These are phyloP conservation scores for Drosophila koepferae DNA, from an alignment of 2,888 invertebrate species.

Conservation along the genomic window DNA sequence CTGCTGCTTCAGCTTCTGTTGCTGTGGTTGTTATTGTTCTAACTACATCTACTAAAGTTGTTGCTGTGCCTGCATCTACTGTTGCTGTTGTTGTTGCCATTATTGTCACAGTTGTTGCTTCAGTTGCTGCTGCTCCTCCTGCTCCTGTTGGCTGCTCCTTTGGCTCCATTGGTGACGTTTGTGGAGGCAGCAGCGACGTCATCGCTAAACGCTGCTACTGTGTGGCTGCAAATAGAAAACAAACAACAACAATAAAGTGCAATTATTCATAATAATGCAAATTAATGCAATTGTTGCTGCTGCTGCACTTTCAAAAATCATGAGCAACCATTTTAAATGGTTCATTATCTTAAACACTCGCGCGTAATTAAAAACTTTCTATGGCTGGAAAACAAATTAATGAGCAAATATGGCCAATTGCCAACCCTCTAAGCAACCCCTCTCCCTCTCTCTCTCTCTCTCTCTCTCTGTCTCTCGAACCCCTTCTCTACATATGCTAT, in stretches of 20 bases:
- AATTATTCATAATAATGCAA: slow-evolving; percentile 59
- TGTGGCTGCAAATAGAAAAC: slow-evolving; percentile 49
- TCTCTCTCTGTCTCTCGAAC: background rate
- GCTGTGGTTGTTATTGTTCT: background rate
- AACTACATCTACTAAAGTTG: too few relatives aligned
- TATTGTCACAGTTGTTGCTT: too few relatives aligned
- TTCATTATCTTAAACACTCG: slow-evolving; percentile 71
- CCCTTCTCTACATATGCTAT: slow-evolving; percentile 15
- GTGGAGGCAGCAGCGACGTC: slow-evolving; percentile 49
- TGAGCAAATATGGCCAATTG: slow-evolving; percentile 32
- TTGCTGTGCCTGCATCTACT: background rate
- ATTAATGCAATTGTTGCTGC: slow-evolving; percentile 45
- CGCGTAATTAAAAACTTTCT: slow-evolving; percentile 76
- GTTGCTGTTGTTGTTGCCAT: background rate
- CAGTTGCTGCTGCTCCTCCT: slow-evolving; percentile 22
- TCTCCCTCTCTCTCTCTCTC: background rate
- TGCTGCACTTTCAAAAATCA: slow-evolving; percentile 68
- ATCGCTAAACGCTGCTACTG: slow-evolving; percentile 26
- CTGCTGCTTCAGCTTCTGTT: background rate
- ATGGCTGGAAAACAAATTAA: slow-evolving; percentile 57
- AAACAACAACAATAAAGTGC: slow-evolving; percentile 9
- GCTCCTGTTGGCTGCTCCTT: slow-evolving; percentile 23
- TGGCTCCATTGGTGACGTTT: slow-evolving; percentile 50
- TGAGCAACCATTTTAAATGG: slow-evolving; percentile 65
- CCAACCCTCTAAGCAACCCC: slow-evolving; percentile 6